A percentile compares a stretch with the other conserved stretches of the same genome.
Conservation (phyloP, 2,888 invertebrate genomes). For the Dryococelus australis region DNA sequence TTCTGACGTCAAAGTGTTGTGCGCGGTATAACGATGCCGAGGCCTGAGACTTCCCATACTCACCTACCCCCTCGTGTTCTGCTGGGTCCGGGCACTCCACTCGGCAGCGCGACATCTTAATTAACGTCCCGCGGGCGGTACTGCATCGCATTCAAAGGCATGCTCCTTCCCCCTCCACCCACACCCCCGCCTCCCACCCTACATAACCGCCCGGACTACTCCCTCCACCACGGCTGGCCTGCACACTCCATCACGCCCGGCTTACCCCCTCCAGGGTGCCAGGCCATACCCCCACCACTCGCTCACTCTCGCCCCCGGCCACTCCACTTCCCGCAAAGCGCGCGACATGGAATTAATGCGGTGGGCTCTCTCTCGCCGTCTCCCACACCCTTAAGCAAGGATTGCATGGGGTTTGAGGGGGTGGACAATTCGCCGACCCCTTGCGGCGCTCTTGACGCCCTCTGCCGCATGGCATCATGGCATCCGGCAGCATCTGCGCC, state of each 20-base stretch:
- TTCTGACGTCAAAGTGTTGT: background rate
- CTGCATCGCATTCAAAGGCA: background rate
- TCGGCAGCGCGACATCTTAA: background rate
- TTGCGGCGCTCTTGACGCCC: too few relatives aligned
- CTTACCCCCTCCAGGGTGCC: too few relatives aligned
- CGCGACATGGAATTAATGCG: too few relatives aligned
- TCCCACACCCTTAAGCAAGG: too few relatives aligned
- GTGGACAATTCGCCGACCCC: too few relatives aligned
- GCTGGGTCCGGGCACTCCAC: background rate
- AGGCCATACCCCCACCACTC: too few relatives aligned
- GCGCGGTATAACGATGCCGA: background rate
- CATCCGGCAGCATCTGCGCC: too few relatives aligned
- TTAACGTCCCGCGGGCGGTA: background rate
- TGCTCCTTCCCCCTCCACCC: slow-evolving; percentile 3
- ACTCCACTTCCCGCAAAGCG: background rate
- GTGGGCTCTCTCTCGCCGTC: too few relatives aligned
- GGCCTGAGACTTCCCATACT: background rate
- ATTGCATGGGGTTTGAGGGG: too few relatives aligned
- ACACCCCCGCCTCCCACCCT: too few relatives aligned
- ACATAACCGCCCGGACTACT: background rate
- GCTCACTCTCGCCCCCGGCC: background rate
- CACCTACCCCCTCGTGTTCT: background rate
- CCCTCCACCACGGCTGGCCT: background rate
- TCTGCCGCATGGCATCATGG: too few relatives aligned
- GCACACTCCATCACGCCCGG: too few relatives aligned